phyloP scores from a whole-genome alignment of 37 sponge, comb jelly and placozoan genomes.

The Sycon ciliatum region DNA sequence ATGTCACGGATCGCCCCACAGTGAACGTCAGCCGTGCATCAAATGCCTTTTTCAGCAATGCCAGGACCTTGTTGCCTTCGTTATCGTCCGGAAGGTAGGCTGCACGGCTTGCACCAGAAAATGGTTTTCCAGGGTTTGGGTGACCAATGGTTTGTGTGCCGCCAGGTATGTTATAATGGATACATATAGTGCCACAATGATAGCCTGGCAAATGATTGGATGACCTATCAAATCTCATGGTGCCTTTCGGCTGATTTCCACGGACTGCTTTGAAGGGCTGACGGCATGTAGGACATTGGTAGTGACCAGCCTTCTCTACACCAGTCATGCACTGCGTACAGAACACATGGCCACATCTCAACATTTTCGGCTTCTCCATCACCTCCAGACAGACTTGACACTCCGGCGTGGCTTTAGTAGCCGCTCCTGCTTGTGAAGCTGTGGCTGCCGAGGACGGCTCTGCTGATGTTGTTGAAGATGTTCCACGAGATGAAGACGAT shows the following conservation, averaged over 20 bases:
- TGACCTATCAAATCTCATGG: not conserved
- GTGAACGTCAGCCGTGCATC: conserved; percentile 55
- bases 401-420: too few species aligned
- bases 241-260: conserved; percentile 11
- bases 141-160: not conserved
- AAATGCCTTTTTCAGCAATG: conserved; percentile 62
- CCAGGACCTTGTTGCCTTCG: conserved; percentile 49
- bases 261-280: not conserved
- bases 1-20: conserved; percentile 36
- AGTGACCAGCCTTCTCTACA: too few species aligned
- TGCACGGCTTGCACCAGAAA: not conserved
- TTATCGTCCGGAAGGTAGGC: conserved; percentile 2
- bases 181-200: not conserved
- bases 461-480: too few species aligned
- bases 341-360: too few species aligned
- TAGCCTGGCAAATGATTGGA: conserved; percentile 14
- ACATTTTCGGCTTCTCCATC: too few species aligned
- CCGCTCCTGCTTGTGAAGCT: too few species aligned
- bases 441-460: too few species aligned
- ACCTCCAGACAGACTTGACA: too few species aligned
- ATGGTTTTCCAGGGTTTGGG: not conserved
- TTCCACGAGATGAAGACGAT: too few species aligned
- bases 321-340: too few species aligned
- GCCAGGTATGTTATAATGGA: not conserved
- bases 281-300: not conserved